phyloP scores from a whole-genome alignment of 2,797 vertebrate genomes.

The Cygnus olor region DNA sequence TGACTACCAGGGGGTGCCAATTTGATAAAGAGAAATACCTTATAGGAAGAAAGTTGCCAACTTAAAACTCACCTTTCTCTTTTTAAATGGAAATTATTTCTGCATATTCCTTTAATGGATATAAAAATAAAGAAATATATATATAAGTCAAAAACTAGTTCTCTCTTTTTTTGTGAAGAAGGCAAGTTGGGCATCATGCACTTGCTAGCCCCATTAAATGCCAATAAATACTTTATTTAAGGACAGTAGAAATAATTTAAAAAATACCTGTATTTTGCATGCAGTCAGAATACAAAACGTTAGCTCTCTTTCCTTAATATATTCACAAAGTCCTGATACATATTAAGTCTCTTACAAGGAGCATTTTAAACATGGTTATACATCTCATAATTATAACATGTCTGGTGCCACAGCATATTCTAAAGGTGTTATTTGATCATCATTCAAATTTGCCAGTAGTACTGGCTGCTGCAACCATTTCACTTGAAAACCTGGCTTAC shows the following conservation, averaged over 20 bases:
- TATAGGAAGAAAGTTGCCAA: background rate
- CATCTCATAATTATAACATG: background rate
- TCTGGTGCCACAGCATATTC: background rate
- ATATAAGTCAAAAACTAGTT: background rate
- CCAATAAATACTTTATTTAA: background rate
- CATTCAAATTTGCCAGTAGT: background rate
- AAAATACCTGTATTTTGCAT: background rate
- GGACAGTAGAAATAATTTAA: background rate
- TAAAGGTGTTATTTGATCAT: background rate
- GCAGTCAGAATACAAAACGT: background rate
- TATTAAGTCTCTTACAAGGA: background rate
- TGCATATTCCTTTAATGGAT: constrained; percentile 34
- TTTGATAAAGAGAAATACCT: background rate
- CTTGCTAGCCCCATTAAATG: background rate
- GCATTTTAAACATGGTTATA: background rate
- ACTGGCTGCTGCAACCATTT: background rate
- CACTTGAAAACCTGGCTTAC: background rate
- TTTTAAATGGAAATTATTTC: constrained; percentile 34
- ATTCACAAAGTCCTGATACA: background rate
- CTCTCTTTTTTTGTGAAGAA: background rate
- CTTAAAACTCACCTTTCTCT: constrained; percentile 49
- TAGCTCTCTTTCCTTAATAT: background rate
- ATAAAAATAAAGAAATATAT: constrained; percentile 16
- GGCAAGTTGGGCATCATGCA: background rate
- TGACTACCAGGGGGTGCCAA: background rate